Conservation (phyloP, 1,140 invertebrate genomes). For the Littorina saxatilis region DNA sequence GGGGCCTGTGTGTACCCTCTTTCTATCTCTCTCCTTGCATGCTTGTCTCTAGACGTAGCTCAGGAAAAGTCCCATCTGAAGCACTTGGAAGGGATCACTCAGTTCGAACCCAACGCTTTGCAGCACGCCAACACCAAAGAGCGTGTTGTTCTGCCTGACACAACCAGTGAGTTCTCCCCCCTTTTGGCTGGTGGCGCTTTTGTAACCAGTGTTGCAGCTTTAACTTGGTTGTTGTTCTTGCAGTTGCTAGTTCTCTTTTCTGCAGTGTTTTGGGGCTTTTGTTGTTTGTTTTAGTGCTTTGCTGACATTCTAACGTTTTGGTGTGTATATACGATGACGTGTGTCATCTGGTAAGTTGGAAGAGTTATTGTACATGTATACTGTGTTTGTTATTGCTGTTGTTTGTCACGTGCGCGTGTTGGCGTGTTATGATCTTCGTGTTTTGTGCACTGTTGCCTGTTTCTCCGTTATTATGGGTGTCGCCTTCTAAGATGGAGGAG, state of each 20-base stretch:
- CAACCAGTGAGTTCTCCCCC: slow-evolving; percentile 53
- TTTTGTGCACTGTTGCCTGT: no score
- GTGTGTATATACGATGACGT: slow-evolving; percentile 6
- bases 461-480: no score
- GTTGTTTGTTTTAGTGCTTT: neutral
- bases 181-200: neutral
- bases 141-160: slow-evolving; percentile 52
- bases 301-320: neutral
- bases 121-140: slow-evolving; percentile 53
- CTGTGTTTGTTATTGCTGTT: no score
- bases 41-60: slow-evolving; percentile 46
- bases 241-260: neutral
- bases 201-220: no score
- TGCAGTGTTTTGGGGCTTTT: neutral
- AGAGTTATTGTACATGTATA: no score
- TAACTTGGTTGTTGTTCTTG: neutral
- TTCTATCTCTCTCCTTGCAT: neutral
- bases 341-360: no score
- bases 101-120: slow-evolving; percentile 45
- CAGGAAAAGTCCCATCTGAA: slow-evolving; percentile 51
- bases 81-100: slow-evolving; percentile 45
- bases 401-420: no score
- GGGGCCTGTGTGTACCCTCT: no score
- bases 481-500: no score
- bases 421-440: no score